These are phyloP conservation scores for Enteromius afrohamiltoni DNA, from an alignment of 2,797 vertebrate species.

Conservation along the genomic window DNA sequence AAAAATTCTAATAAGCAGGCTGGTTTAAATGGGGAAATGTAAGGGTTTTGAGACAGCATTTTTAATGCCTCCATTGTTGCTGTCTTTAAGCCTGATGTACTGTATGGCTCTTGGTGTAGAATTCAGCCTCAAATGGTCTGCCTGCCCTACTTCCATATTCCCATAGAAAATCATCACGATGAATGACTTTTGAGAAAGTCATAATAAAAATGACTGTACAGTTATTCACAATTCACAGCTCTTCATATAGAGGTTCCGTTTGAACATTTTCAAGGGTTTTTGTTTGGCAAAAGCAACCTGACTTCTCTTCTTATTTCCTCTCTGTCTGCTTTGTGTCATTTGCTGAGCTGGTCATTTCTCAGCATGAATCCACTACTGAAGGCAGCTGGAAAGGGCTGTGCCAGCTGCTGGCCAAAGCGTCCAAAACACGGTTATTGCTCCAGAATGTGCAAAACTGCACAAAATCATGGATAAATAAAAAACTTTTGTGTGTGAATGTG, in stretches of 20 bases:
- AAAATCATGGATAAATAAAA: neutral
- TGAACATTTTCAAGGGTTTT: conserved; percentile 10
- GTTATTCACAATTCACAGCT: conserved; percentile 9
- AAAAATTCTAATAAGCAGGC: neutral
- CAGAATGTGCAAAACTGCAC: conserved; percentile 17
- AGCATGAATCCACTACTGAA: conserved; percentile 68
- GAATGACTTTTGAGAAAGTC: neutral
- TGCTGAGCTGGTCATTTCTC: conserved; percentile 70
- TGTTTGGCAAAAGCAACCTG: conserved; percentile 17
- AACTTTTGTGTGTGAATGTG: neutral
- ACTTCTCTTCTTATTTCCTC: conserved; percentile 52
- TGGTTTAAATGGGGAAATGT: neutral
- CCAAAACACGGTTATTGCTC: conserved; percentile 33
- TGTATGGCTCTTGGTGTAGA: neutral
- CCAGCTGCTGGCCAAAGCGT: conserved; percentile 60
- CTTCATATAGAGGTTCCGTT: neutral
- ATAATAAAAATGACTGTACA: neutral
- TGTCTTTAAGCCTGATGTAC: neutral
- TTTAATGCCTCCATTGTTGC: neutral
- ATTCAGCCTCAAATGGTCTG: conserved; percentile 21
- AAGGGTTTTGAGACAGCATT: neutral
- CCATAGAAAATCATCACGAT: conserved; percentile 20
- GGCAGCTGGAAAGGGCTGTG: conserved; percentile 66
- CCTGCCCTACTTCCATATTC: conserved; percentile 47
- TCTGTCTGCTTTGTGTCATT: conserved; percentile 56